These are phyloP conservation scores for Stenopsyche tienmushanensis DNA, from an alignment of 1,140 invertebrate genomes.

Conservation along the genomic window DNA sequence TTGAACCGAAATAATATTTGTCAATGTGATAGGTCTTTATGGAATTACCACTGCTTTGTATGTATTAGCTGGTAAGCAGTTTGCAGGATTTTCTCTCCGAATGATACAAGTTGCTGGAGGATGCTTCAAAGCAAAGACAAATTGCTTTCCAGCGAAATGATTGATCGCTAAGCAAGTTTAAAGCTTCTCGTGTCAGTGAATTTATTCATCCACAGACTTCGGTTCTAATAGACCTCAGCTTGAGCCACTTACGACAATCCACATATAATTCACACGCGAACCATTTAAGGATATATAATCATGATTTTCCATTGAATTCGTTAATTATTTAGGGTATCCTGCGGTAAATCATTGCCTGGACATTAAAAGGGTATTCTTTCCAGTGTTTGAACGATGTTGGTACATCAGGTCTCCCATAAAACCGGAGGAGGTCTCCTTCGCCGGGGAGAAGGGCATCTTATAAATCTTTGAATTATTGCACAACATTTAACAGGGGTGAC, in stretches of 20 bases:
- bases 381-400: slow-evolving; percentile 20
- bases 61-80: slow-evolving; percentile 6
- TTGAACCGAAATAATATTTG: no score
- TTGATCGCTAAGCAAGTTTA: slow-evolving; percentile 39
- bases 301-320: no score
- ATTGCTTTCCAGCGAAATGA: slow-evolving; percentile 40
- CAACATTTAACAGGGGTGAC: slow-evolving; percentile 42
- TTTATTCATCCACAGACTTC: slow-evolving; percentile 22
- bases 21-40: no score
- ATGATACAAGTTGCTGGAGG: slow-evolving; percentile 15
- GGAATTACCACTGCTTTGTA: no score
- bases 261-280: no score
- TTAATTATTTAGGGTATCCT: no score
- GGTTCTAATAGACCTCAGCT: slow-evolving; percentile 16
- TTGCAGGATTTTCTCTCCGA: slow-evolving; percentile 10
- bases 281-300: no score
- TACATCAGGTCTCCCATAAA: slow-evolving; percentile 30
- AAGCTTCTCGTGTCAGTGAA: slow-evolving; percentile 27
- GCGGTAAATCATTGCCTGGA: slow-evolving; percentile 5
- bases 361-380: slow-evolving; percentile 32
- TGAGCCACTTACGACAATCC: no score
- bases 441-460: slow-evolving; percentile 13
- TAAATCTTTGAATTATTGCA: slow-evolving; percentile 43
- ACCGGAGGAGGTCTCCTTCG: slow-evolving; percentile 39
- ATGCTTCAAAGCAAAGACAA: slow-evolving; percentile 38